Evolutionary conservation across 2,888 invertebrate genomes (phyloP).

Genomic region (Cataglyphis cursor): DNA sequence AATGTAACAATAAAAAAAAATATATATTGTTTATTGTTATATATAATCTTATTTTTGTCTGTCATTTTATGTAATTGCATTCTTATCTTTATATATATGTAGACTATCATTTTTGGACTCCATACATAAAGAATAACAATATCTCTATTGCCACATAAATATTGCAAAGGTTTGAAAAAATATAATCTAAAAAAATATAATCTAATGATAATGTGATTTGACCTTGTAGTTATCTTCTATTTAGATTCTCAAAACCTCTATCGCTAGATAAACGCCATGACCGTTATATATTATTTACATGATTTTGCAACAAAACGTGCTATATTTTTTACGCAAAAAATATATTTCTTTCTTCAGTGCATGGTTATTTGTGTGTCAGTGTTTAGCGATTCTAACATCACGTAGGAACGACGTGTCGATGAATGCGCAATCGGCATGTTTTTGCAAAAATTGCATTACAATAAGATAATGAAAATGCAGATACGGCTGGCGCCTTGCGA

Average conservation of each 20-base stretch:
- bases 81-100: constrained; percentile 27
- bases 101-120: constrained; percentile 17
- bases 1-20: not conserved
- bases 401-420: not conserved
- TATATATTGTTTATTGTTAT: not conserved
- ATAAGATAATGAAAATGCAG: constrained; percentile 37
- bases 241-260: not conserved
- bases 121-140: constrained; percentile 10
- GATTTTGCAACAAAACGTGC: not conserved
- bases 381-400: constrained; percentile 35
- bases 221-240: constrained; percentile 17
- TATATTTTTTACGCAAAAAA: constrained; percentile 13
- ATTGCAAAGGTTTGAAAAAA: constrained; percentile 1
- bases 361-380: constrained; percentile 11
- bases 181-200: not conserved
- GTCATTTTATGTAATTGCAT: constrained; percentile 1
- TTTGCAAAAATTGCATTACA: constrained; percentile 16
- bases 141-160: not conserved
- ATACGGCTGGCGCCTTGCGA: constrained; percentile 24
- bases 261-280: not conserved
- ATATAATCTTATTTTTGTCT: not conserved
- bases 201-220: not conserved
- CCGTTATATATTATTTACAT: not conserved
- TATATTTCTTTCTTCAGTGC: not conserved
- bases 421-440: constrained; percentile 3